Percentiles rank a stretch among this genome's conserved stretches.
Conservation (phyloP, 2,797 vertebrate species). For the Poeciliopsis turneri region DNA sequence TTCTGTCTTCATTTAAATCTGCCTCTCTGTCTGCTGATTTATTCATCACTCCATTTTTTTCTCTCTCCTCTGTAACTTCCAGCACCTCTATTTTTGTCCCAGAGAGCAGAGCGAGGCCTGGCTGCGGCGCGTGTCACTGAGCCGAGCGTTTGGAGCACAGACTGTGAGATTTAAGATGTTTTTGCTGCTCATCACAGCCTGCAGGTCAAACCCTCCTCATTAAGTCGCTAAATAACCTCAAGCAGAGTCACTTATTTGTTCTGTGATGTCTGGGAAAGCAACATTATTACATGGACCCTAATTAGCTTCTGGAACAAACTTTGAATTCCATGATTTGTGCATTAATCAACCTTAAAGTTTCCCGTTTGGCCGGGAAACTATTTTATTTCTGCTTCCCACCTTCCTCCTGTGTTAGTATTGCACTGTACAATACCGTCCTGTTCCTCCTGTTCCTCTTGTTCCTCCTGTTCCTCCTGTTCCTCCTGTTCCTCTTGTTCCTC, state of each 20-base stretch:
- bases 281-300: not conserved
- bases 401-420: no score
- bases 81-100: slow-evolving; percentile 61
- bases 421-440: no score
- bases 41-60: slow-evolving; percentile 60
- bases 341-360: not conserved
- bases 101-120: slow-evolving; percentile 11
- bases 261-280: not conserved
- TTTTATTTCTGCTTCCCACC: no score
- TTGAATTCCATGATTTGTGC: not conserved
- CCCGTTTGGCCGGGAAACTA: not conserved
- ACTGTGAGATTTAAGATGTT: not conserved
- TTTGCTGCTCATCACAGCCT: not conserved
- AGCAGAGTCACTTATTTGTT: not conserved
- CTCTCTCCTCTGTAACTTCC: slow-evolving; percentile 36
- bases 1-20: slow-evolving; percentile 38
- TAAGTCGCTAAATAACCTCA: not conserved
- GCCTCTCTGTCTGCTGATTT: slow-evolving; percentile 43
- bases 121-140: not conserved
- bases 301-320: not conserved
- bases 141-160: not conserved
- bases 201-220: not conserved
- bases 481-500: no score
- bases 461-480: no score
- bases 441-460: no score